phyloP scores from a whole-genome alignment of 2,888 invertebrate species.

The Andrena hattorfiana region DNA sequence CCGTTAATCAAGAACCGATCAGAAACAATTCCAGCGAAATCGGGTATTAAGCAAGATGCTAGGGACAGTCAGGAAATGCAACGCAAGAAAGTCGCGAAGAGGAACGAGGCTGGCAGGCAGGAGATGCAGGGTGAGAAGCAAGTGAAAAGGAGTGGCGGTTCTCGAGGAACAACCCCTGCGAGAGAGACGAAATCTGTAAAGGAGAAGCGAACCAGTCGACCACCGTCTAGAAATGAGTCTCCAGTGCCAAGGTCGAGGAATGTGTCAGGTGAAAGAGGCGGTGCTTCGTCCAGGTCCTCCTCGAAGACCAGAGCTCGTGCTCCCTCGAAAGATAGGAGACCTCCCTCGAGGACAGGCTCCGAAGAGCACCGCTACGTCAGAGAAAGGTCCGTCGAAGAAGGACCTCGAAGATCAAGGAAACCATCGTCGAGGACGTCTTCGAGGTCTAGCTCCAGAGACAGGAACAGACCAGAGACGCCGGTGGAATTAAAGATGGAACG shows the following conservation, averaged over 20 bases:
- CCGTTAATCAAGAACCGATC: constrained; percentile 6
- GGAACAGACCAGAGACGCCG: constrained; percentile 77
- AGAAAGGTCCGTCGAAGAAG: constrained; percentile 61
- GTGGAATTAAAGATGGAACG: constrained; percentile 82
- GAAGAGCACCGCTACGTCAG: constrained; percentile 62
- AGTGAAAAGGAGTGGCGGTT: constrained; percentile 49
- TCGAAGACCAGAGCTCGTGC: constrained; percentile 74
- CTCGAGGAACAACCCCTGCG: constrained; percentile 68
- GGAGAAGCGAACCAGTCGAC: constrained; percentile 65
- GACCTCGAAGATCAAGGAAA: constrained; percentile 64
- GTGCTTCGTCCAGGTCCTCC: constrained; percentile 75
- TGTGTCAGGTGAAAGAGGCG: constrained; percentile 69
- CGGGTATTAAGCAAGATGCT: constrained; percentile 2
- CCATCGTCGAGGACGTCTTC: constrained; percentile 77
- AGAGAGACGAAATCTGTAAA: constrained; percentile 49
- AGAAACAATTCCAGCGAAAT: constrained; percentile 6
- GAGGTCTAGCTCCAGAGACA: constrained; percentile 79
- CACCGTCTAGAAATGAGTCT: constrained; percentile 76
- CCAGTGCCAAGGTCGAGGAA: constrained; percentile 74
- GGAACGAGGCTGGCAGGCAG: background rate
- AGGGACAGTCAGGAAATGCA: constrained; percentile 39
- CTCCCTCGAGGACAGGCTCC: constrained; percentile 61
- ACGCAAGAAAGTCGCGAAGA: constrained; percentile 60
- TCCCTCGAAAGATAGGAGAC: constrained; percentile 63
- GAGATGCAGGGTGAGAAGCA: constrained; percentile 10